Percentiles rank a stretch among this genome's conserved stretches.
Evolutionary conservation across 1,140 invertebrate species (phyloP).

Genomic region (Drosophila rufa): DNA sequence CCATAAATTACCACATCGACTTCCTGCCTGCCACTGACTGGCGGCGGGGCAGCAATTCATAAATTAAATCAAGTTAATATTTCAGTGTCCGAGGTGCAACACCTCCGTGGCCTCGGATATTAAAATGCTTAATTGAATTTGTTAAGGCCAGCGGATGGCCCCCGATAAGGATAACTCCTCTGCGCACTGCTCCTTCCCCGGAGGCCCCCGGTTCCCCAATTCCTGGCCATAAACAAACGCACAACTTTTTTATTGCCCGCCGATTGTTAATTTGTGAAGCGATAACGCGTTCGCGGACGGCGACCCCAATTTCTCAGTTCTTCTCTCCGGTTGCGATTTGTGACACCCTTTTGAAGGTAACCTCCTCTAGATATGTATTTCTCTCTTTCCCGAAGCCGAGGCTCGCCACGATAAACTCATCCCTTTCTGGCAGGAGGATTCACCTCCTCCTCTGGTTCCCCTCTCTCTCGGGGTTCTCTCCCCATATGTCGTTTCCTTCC

Average conservation of each 20-base stretch:
- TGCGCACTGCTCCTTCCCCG: slow-evolving; percentile 12
- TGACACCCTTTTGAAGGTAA: slow-evolving; percentile 60
- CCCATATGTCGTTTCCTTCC: slow-evolving; percentile 74
- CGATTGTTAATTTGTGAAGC: slow-evolving; percentile 85
- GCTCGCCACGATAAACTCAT: slow-evolving; percentile 78
- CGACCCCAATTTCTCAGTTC: slow-evolving; percentile 42
- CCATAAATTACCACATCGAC: slow-evolving; percentile 48
- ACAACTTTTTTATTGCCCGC: slow-evolving; percentile 81
- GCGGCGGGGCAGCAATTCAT: slow-evolving; percentile 62
- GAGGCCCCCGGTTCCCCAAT: background rate
- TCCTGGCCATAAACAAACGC: slow-evolving; percentile 79
- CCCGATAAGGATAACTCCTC: slow-evolving; percentile 53
- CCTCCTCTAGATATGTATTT: slow-evolving; percentile 23
- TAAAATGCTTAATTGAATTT: slow-evolving; percentile 84
- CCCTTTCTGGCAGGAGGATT: slow-evolving; percentile 48
- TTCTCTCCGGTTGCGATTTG: slow-evolving; percentile 57
- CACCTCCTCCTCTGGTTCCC: slow-evolving; percentile 15
- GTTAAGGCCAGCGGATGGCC: slow-evolving; percentile 64
- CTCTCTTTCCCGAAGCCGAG: slow-evolving; percentile 37
- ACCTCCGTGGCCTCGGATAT: slow-evolving; percentile 75
- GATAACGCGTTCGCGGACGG: slow-evolving; percentile 69
- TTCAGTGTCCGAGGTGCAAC: slow-evolving; percentile 76
- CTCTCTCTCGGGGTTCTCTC: slow-evolving; percentile 9
- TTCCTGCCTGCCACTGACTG: slow-evolving; percentile 42
- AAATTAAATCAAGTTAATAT: slow-evolving; percentile 84